phyloP scores from a whole-genome alignment of 2,797 vertebrate species.

The Notolabrus celidotus region DNA sequence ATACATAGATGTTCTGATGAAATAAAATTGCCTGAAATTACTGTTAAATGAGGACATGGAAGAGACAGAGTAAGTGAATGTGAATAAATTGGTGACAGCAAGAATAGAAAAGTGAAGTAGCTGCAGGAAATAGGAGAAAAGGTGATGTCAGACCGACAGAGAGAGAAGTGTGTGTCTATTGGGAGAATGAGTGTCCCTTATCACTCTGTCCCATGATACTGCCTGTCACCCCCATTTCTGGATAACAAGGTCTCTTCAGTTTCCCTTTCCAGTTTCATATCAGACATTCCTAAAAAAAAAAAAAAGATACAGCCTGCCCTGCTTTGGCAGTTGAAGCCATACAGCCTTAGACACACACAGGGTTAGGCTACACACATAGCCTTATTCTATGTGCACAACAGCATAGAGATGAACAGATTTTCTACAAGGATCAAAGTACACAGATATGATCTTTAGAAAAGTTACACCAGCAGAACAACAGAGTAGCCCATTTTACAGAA shows the following conservation, averaged over 20 bases:
- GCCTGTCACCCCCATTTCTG: slow-evolving; percentile 51
- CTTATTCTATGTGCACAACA: not conserved
- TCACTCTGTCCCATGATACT: slow-evolving; percentile 45
- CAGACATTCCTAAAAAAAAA: slow-evolving; percentile 27
- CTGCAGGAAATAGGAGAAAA: slow-evolving; percentile 21
- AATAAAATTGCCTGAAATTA: slow-evolving; percentile 23
- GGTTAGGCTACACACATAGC: slow-evolving; percentile 6
- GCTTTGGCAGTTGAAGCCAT: slow-evolving; percentile 22
- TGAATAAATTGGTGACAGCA: slow-evolving; percentile 9
- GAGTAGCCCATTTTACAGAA: slow-evolving; percentile 1
- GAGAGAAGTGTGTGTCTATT: slow-evolving; percentile 24
- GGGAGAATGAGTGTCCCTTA: slow-evolving; percentile 51
- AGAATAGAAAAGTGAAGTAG: slow-evolving; percentile 17
- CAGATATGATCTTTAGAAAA: slow-evolving; percentile 22
- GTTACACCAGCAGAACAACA: slow-evolving; percentile 13
- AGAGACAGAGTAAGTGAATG: not conserved
- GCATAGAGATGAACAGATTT: slow-evolving; percentile 24
- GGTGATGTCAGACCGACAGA: slow-evolving; percentile 4
- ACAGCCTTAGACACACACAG: slow-evolving; percentile 20
- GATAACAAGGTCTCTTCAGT: slow-evolving; percentile 53
- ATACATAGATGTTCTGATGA: slow-evolving; percentile 20
- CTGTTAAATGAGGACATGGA: slow-evolving; percentile 3
- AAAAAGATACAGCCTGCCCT: not conserved
- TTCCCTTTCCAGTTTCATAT: slow-evolving; percentile 44
- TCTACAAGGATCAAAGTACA: slow-evolving; percentile 5